A percentile compares a stretch with the other conserved stretches of the same genome.
Evolutionary conservation across 1,140 invertebrate genomes (phyloP).

Genomic region (Telenomus remus): DNA sequence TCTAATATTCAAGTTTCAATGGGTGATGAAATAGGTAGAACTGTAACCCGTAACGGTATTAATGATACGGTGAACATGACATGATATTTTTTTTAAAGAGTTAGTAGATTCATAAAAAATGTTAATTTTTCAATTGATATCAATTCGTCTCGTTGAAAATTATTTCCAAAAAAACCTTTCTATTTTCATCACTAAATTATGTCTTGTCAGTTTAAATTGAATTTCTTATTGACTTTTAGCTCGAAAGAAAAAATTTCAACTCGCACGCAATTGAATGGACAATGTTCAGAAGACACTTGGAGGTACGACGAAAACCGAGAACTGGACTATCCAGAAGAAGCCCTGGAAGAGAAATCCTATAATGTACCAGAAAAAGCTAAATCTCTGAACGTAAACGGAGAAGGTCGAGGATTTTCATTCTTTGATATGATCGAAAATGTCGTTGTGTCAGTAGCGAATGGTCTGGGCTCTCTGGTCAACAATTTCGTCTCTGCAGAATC

Average conservation of each 20-base stretch:
- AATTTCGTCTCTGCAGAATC: slow-evolving; percentile 65
- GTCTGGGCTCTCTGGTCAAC: slow-evolving; percentile 62
- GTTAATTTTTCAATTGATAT: not conserved
- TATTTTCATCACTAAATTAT: not conserved
- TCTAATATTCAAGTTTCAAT: slow-evolving; percentile 5
- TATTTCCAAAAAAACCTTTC: not conserved
- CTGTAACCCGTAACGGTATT: slow-evolving; percentile 32
- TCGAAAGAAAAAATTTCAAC: slow-evolving; percentile 23
- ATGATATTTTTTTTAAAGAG: not conserved
- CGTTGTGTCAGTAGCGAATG: slow-evolving; percentile 59
- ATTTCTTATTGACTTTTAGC: slow-evolving; percentile 17
- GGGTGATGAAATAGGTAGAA: slow-evolving; percentile 21
- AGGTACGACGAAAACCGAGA: slow-evolving; percentile 35
- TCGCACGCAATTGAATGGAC: slow-evolving; percentile 15
- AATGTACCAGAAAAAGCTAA: slow-evolving; percentile 20
- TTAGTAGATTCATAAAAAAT: not conserved
- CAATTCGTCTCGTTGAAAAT: not conserved
- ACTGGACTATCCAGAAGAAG: slow-evolving; percentile 33
- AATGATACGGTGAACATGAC: not conserved
- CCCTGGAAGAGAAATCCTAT: slow-evolving; percentile 9
- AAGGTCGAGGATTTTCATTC: slow-evolving; percentile 64
- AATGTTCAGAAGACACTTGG: slow-evolving; percentile 44
- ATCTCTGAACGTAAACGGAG: not conserved
- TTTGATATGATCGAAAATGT: slow-evolving; percentile 64
- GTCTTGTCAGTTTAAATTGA: not conserved